Evolutionary conservation across 2,797 vertebrate genomes (phyloP).

Genomic region (Chaetophractus vellerosus): DNA sequence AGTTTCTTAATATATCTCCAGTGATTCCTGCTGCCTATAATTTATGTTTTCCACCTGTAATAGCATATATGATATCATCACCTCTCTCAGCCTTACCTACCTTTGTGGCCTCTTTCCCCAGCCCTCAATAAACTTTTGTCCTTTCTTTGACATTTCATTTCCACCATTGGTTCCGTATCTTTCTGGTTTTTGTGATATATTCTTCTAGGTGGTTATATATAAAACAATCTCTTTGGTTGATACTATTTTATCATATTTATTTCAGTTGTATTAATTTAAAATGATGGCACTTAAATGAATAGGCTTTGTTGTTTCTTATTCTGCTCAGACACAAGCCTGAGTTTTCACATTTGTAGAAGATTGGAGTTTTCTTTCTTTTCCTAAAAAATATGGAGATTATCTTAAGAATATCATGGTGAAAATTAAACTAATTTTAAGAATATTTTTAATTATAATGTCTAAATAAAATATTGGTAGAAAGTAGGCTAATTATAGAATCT

Average conservation of each 20-base stretch:
- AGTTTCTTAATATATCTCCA: background rate
- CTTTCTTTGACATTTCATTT: background rate
- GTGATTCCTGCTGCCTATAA: background rate
- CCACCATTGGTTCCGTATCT: background rate
- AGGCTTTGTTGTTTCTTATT: background rate
- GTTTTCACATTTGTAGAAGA: background rate
- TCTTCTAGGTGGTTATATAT: background rate
- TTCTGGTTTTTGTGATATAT: background rate
- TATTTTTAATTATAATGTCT: background rate
- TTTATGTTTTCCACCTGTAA: background rate
- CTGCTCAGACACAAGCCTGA: background rate
- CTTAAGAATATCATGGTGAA: slow-evolving; percentile 11
- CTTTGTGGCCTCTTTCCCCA: background rate
- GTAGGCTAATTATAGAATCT: background rate
- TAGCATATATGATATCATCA: background rate
- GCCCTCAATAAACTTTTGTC: background rate
- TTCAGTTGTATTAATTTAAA: background rate
- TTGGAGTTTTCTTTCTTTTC: background rate
- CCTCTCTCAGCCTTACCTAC: background rate
- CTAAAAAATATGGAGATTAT: background rate
- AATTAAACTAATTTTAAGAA: slow-evolving; percentile 40
- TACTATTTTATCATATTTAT: background rate
- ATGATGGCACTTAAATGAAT: background rate
- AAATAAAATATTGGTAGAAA: background rate
- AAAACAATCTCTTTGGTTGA: background rate